These are phyloP conservation scores for Pseudopleuronectes americanus DNA, from an alignment of 2,797 vertebrate species.

Conservation along the genomic window DNA sequence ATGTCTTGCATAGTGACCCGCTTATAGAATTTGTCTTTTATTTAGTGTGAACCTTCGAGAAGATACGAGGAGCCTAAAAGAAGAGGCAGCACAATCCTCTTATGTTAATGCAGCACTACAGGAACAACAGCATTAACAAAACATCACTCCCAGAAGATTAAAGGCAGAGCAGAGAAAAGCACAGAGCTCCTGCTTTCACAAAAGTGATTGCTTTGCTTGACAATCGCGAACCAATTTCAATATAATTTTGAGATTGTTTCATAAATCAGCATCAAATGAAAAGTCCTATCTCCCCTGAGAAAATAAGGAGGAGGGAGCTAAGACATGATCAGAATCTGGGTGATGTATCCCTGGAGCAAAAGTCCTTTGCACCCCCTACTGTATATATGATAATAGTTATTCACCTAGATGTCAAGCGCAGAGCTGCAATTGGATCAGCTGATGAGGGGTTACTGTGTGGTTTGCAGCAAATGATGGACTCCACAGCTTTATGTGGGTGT, in stretches of 20 bases:
- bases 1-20: too few species aligned
- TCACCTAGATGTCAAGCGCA: slow-evolving; percentile 15
- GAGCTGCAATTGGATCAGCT: not conserved
- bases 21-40: too few species aligned
- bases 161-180: too few species aligned
- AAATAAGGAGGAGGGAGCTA: not conserved
- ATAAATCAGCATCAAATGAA: slow-evolving; percentile 33
- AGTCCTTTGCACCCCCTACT: not conserved
- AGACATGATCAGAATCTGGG: slow-evolving; percentile 23
- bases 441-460: not conserved
- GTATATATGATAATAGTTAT: slow-evolving; percentile 19
- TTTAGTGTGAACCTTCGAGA: too few species aligned
- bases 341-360: slow-evolving; percentile 5
- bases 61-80: too few species aligned
- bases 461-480: too few species aligned
- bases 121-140: too few species aligned
- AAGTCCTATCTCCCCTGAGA: slow-evolving; percentile 28
- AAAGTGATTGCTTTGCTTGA: slow-evolving; percentile 23
- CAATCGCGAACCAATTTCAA: slow-evolving; percentile 44
- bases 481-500: not conserved
- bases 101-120: too few species aligned
- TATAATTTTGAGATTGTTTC: slow-evolving; percentile 32
- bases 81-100: too few species aligned
- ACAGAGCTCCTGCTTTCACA: not conserved
- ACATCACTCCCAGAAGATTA: too few species aligned